A percentile compares a stretch with the other conserved stretches of the same genome.
Conservation (phyloP, 2,113 vertebrate species). For the Misgurnus anguillicaudatus region DNA sequence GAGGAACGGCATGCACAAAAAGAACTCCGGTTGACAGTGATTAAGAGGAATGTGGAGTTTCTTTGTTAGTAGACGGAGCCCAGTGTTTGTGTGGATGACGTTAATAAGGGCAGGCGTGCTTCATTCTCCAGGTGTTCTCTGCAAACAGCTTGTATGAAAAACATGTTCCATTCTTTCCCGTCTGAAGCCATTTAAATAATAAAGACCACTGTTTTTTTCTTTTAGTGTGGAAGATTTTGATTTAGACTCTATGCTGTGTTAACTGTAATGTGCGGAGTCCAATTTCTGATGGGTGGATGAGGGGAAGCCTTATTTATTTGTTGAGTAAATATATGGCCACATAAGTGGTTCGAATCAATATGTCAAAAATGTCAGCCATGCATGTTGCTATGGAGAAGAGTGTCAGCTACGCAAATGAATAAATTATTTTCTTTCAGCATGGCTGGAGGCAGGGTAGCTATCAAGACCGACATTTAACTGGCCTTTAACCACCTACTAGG, state of each 20-base stretch:
- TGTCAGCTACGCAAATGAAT: constrained; percentile 27
- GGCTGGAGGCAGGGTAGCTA: background rate
- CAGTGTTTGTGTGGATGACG: constrained; percentile 20
- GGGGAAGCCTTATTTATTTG: background rate
- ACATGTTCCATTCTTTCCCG: background rate
- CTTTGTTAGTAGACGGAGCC: constrained; percentile 37
- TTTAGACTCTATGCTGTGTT: constrained; percentile 18
- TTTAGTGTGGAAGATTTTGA: constrained; percentile 12
- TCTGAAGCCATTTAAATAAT: constrained; percentile 36
- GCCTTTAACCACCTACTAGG: background rate
- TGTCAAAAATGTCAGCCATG: constrained; percentile 45
- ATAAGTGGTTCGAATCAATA: constrained; percentile 12
- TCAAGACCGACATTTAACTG: too few relatives aligned
- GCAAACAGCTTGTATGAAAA: constrained; percentile 40
- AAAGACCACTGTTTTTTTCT: constrained; percentile 34
- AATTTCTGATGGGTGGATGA: constrained; percentile 4
- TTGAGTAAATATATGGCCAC: constrained; percentile 12
- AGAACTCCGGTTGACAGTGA: constrained; percentile 25
- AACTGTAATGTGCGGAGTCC: constrained; percentile 20
- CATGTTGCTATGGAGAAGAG: background rate
- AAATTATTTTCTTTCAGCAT: constrained; percentile 10
- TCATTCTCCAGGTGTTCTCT: constrained; percentile 41
- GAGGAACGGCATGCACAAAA: constrained; percentile 20
- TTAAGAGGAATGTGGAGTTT: constrained; percentile 32
- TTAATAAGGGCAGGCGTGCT: constrained; percentile 20